phyloP scores from a whole-genome alignment of 1,140 invertebrate species.

The Chionoecetes opilio region DNA sequence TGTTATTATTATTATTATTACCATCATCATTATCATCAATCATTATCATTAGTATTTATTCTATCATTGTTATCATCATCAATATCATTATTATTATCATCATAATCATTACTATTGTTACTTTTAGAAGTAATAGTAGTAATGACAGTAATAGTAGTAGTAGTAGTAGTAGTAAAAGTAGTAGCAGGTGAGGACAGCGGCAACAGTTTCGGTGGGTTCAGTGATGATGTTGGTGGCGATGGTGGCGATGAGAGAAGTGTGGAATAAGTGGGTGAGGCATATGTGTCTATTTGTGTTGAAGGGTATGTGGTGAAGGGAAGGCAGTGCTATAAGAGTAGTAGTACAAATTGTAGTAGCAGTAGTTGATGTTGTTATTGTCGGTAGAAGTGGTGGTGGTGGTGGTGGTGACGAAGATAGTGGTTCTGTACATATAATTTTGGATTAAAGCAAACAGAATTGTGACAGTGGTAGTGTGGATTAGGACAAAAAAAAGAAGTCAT shows the following conservation, averaged over 20 bases:
- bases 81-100: neutral
- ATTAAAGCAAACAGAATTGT: neutral
- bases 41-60: no score
- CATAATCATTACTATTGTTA: neutral
- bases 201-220: neutral
- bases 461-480: neutral
- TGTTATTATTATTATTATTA: neutral
- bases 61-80: no score
- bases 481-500: neutral
- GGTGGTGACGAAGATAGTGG: neutral
- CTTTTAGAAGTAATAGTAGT: neutral
- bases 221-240: neutral
- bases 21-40: neutral
- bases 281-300: neutral
- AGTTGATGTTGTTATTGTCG: no score
- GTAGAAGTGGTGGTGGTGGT: slow-evolving; percentile 1
- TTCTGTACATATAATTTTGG: neutral
- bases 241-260: neutral
- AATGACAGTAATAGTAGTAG: neutral
- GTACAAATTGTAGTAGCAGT: no score
- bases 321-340: neutral
- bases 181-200: neutral
- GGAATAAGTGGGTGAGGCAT: neutral
- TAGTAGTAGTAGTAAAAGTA: neutral
- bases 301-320: no score